Base-by-base conservation (phyloP, 2,113 vertebrate genomes). In the Periophthalmodon schlosseri region DNA sequence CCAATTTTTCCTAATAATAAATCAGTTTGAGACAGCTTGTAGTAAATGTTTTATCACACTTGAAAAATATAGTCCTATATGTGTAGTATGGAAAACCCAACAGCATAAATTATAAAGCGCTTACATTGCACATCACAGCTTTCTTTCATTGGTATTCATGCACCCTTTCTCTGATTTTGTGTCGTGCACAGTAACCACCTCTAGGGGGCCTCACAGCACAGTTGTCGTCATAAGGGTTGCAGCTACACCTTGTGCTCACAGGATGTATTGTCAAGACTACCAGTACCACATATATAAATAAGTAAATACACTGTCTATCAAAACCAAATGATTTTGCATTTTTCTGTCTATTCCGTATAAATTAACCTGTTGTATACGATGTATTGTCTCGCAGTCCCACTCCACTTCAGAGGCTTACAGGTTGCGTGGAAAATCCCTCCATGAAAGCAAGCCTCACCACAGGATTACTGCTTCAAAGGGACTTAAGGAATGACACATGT, bases 391-490 rank as follows among this genome's bases (percentile, higher is more conserved):
- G 4, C 52, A 33, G 10, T 74, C 28, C 65, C 47, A 50, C 54
- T 76, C 64, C 81, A 69, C 57, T 54, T 91, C 77, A 84, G 77
- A 76, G 84, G 87, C 84, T 91, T 91, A 87, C 52, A 70, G 79
- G 78, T 74, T 80, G 81, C 49, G 68, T 81, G 86, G 34, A 86
- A 94, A 96, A 96, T 96, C 96, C 95, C 78, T 84, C 70, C 77
- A 89, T 80, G 78, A 85, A 82, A 85, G 87, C 90, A 85, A 83
- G 84, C 79, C 78, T 91, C 23, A 1, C 92, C 92, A 89, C 72
- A 81, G 96, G 96, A 97, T 97, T 96, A 97, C 86, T 52, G 72
- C 84, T 73, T 83, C 76, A 87, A 44, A 44, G 87, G 94, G 96
- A 95, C 94, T 96, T 96, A 95, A 91, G 87, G 81, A 91, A 86